phyloP scores from a whole-genome alignment of 2,797 vertebrate species.

The Bradypus variegatus region DNA sequence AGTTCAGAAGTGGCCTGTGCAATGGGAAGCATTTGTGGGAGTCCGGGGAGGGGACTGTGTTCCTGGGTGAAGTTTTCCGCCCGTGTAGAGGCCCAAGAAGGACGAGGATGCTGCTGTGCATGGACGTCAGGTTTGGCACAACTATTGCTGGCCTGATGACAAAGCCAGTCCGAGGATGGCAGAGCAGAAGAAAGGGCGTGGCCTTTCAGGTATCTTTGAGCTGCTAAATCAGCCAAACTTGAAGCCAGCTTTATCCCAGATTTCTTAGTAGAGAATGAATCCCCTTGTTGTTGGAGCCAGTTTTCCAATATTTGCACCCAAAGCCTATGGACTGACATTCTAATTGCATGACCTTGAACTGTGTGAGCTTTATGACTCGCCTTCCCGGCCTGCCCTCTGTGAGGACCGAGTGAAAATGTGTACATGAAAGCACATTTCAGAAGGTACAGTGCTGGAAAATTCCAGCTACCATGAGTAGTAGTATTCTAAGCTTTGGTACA shows the following conservation, averaged over 20 bases:
- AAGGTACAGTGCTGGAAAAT: background rate
- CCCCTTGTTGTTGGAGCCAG: background rate
- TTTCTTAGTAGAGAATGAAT: background rate
- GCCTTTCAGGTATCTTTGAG: background rate
- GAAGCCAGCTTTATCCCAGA: background rate
- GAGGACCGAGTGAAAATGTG: background rate
- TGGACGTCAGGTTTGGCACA: background rate
- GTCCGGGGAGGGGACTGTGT: too few relatives aligned
- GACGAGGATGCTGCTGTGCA: background rate
- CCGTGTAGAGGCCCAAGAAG: background rate
- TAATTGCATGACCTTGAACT: background rate
- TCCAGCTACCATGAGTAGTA: background rate
- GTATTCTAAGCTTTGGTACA: background rate
- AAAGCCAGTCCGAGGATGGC: background rate
- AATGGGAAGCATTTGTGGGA: background rate
- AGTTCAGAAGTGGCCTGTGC: background rate
- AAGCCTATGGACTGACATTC: background rate
- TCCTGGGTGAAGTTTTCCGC: background rate
- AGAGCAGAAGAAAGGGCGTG: background rate
- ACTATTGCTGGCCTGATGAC: background rate
- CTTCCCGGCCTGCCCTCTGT: background rate
- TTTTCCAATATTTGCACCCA: background rate
- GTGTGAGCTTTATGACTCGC: background rate
- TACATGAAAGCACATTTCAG: background rate
- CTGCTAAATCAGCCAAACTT: background rate